Evolutionary conservation across 2,888 invertebrate species (phyloP).

Genomic region (Baccha elongata): DNA sequence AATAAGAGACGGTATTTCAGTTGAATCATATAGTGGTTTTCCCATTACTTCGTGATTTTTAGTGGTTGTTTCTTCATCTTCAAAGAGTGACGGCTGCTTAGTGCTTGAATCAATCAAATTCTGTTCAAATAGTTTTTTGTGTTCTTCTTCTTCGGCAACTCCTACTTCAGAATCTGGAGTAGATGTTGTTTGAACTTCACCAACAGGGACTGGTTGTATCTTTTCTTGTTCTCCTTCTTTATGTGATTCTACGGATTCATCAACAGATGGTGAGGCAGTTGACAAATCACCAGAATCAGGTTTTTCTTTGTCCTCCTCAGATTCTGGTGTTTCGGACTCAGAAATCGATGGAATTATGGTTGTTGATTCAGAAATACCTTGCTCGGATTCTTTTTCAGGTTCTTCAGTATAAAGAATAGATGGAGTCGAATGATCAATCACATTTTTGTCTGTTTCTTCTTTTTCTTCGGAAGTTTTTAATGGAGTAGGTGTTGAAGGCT

Average conservation of each 20-base stretch:
- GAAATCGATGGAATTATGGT: neutral
- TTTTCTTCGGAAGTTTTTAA: neutral
- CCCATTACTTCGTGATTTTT: constrained; percentile 27
- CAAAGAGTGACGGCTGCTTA: neutral
- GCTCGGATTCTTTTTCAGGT: no score
- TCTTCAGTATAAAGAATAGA: neutral
- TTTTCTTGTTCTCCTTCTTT: neutral
- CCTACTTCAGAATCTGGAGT: neutral
- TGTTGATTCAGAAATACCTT: neutral
- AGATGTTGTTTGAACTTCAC: neutral
- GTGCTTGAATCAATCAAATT: neutral
- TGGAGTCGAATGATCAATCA: neutral
- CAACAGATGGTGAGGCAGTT: neutral
- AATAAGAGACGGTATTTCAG: constrained; percentile 11
- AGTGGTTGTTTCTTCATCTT: constrained; percentile 23
- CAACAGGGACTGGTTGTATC: neutral
- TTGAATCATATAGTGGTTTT: constrained; percentile 2
- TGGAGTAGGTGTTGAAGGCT: neutral
- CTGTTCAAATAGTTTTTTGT: constrained; percentile 48
- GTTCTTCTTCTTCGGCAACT: neutral
- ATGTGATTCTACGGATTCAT: neutral
- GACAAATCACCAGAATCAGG: constrained; percentile 56
- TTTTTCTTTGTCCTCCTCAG: neutral
- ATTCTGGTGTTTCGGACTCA: neutral
- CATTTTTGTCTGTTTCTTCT: neutral